Conservation (phyloP, 1,140 invertebrate genomes). For the Ptiloglossa arizonensis region DNA sequence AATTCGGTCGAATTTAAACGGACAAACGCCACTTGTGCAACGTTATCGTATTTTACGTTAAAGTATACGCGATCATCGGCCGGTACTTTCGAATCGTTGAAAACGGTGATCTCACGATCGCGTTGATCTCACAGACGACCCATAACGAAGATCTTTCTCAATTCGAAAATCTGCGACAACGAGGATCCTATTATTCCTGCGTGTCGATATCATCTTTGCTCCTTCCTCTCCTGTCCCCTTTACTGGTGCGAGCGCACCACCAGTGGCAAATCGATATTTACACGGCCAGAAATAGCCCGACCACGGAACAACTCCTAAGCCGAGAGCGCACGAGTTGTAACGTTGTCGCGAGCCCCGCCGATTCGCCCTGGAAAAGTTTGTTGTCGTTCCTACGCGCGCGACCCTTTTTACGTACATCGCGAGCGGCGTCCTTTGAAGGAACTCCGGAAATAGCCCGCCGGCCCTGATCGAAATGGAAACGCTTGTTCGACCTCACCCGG, state of each 20-base stretch:
- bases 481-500: slow-evolving; percentile 25
- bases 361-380: slow-evolving; percentile 39
- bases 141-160: too few relatives aligned
- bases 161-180: background rate
- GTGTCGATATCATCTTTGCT: slow-evolving; percentile 31
- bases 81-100: too few relatives aligned
- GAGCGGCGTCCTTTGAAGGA: slow-evolving; percentile 7
- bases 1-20: too few relatives aligned
- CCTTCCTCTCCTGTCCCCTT: background rate
- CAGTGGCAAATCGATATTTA: slow-evolving; percentile 72
- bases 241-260: slow-evolving; percentile 31
- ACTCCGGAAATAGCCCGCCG: slow-evolving; percentile 25
- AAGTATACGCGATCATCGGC: too few relatives aligned
- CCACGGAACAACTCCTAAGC: slow-evolving; percentile 49
- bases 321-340: slow-evolving; percentile 48
- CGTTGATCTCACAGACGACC: too few relatives aligned
- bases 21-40: too few relatives aligned
- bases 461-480: slow-evolving; percentile 15
- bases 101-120: too few relatives aligned
- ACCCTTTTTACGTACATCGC: slow-evolving; percentile 5
- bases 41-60: too few relatives aligned
- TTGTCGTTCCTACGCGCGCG: slow-evolving; percentile 20
- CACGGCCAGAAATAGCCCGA: slow-evolving; percentile 75
- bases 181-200: background rate
- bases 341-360: slow-evolving; percentile 34